Evolutionary conservation across 2,797 vertebrate genomes (phyloP).

Genomic region (Pangasius sanitwongsei): DNA sequence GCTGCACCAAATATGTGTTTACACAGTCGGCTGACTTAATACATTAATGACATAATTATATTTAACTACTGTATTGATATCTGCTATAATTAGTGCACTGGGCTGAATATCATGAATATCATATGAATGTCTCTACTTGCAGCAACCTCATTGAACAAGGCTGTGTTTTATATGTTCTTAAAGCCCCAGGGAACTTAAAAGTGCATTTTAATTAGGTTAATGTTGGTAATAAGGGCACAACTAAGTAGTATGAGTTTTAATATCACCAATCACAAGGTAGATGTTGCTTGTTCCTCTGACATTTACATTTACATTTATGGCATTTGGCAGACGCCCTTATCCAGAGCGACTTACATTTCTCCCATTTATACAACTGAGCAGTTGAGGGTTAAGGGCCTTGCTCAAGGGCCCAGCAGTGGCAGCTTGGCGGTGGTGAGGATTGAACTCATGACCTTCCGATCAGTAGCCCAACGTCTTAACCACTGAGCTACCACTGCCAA

Average conservation of each 20-base stretch:
- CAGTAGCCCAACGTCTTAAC: too few relatives aligned
- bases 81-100: conserved; percentile 10
- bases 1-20: conserved; percentile 29
- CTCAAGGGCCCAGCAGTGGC: too few relatives aligned
- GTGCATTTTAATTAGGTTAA: background rate
- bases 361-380: too few relatives aligned
- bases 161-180: background rate
- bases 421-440: too few relatives aligned
- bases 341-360: too few relatives aligned
- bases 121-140: background rate
- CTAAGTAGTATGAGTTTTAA: background rate
- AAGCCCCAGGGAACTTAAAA: background rate
- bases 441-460: too few relatives aligned
- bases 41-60: background rate
- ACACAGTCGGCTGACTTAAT: conserved; percentile 24
- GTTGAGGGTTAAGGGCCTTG: too few relatives aligned
- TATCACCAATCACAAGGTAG: background rate
- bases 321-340: too few relatives aligned
- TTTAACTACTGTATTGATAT: conserved; percentile 15
- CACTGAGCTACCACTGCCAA: too few relatives aligned
- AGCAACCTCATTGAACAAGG: background rate
- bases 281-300: background rate
- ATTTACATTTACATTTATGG: too few relatives aligned
- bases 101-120: background rate
- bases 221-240: background rate